phyloP scores from a whole-genome alignment of 2,797 vertebrate genomes.

The Phylloscopus collybita region DNA sequence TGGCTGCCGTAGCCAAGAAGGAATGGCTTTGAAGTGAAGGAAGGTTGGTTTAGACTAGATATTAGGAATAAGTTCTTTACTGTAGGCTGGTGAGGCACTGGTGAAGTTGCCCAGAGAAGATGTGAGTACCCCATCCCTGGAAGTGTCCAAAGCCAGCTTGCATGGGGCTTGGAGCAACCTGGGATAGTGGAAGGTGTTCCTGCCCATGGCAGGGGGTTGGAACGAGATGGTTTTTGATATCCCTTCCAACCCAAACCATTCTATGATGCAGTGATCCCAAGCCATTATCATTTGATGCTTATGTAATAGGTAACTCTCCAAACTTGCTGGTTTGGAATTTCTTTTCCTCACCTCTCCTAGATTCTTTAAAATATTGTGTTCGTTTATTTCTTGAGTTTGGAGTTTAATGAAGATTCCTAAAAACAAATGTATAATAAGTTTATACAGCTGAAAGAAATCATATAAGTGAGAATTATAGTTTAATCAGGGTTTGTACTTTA shows the following conservation, averaged over 20 bases:
- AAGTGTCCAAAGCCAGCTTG: not conserved
- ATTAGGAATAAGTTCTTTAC: not conserved
- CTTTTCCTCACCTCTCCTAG: no score
- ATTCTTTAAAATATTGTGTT: not conserved
- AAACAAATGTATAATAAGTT: not conserved
- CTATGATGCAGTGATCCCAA: not conserved
- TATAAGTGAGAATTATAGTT: not conserved
- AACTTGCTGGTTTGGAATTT: not conserved
- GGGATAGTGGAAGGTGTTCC: not conserved
- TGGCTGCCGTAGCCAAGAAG: not conserved
- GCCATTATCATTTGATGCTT: accelerated
- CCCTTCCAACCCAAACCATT: not conserved
- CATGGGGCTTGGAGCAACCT: not conserved
- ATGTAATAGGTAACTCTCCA: not conserved
- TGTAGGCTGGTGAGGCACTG: not conserved
- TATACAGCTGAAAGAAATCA: not conserved
- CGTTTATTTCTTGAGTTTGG: not conserved
- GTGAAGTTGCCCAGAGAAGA: not conserved
- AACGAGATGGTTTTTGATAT: not conserved
- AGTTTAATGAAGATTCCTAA: not conserved
- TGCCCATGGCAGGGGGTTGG: not conserved
- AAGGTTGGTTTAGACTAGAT: not conserved
- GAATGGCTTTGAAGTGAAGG: not conserved
- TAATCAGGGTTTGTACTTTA: not conserved
- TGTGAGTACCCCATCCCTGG: not conserved